Conservation (phyloP, 2,888 invertebrate genomes). For the Allacma fusca region DNA sequence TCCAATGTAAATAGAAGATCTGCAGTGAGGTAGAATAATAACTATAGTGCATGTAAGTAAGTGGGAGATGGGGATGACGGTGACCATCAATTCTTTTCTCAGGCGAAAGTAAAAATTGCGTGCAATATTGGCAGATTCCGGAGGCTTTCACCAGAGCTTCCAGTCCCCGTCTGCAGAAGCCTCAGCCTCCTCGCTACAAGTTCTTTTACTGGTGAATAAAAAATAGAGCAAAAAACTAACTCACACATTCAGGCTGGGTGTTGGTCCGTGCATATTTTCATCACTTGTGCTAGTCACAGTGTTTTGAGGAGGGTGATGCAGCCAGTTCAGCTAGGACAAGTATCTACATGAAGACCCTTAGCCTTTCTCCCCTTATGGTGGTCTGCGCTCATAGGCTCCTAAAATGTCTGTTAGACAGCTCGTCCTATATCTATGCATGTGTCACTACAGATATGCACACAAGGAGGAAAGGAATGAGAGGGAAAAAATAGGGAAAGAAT, state of each 20-base stretch:
- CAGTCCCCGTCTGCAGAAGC: neutral
- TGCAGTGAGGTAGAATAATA: constrained; percentile 7
- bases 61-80: constrained; percentile 56
- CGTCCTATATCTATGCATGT: no score
- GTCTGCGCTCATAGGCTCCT: no score
- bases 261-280: constrained; percentile 7
- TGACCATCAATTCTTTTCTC: constrained; percentile 58
- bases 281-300: neutral
- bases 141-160: neutral
- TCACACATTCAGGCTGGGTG: neutral
- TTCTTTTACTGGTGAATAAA: constrained; percentile 8
- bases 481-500: constrained; percentile 10
- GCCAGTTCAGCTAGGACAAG: neutral
- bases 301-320: neutral
- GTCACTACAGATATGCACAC: no score
- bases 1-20: no score
- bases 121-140: constrained; percentile 51
- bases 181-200: neutral
- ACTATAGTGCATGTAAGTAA: constrained; percentile 43
- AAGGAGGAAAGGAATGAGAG: constrained; percentile 33
- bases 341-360: no score
- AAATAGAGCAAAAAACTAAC: neutral
- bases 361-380: no score
- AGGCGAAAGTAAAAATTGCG: constrained; percentile 48
- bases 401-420: no score